Evolutionary conservation across 2,888 invertebrate species (phyloP).

Genomic region (Nemapogon koenigi): DNA sequence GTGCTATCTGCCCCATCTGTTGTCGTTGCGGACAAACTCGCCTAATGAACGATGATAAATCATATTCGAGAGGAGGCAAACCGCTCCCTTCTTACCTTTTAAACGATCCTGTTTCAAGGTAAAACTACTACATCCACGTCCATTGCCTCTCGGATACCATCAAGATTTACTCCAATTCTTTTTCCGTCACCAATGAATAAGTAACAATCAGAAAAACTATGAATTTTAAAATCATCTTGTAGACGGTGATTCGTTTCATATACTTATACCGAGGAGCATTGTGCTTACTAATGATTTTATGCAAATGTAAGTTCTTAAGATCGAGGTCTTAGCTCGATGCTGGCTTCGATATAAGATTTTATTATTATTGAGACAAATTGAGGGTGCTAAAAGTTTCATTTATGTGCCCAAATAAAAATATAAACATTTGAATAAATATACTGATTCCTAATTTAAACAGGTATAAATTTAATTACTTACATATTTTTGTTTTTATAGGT

Average conservation of each 20-base stretch:
- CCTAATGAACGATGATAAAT: constrained; percentile 67
- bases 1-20: constrained; percentile 66
- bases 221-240: constrained; percentile 22
- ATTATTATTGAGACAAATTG: constrained; percentile 4
- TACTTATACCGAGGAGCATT: constrained; percentile 59
- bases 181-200: constrained; percentile 24
- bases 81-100: constrained; percentile 35
- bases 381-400: no score
- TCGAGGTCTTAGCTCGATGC: constrained; percentile 52
- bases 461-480: no score
- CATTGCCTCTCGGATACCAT: constrained; percentile 24
- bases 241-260: constrained; percentile 53
- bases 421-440: no score
- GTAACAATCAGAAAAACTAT: background rate
- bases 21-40: constrained; percentile 65
- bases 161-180: background rate
- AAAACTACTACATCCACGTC: constrained; percentile 19
- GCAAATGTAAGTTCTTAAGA: constrained; percentile 65
- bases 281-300: constrained; percentile 67
- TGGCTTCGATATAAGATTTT: constrained; percentile 2
- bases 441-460: no score
- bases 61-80: constrained; percentile 63
- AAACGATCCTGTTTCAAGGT: constrained; percentile 20
- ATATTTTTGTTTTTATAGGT: no score
- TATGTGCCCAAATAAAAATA: no score